Evolutionary conservation across 1,140 invertebrate genomes (phyloP), one percentile per base, ranked within the genome.

Genomic region (Drosophila baimaii): DNA sequence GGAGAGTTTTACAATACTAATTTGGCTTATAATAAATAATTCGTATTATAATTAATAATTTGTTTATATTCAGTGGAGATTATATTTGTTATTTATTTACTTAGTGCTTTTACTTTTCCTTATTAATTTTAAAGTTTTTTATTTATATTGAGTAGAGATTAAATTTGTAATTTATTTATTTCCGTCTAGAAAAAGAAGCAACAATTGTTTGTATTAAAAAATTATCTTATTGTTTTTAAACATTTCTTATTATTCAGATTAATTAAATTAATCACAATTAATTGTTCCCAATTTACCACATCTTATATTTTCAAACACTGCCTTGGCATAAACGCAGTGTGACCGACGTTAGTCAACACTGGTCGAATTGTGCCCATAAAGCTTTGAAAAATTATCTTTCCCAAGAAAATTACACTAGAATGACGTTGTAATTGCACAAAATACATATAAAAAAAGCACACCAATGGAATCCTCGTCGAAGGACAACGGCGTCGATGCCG

Each of bases 401-500:
- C 58, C 25, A 19, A 25, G 12, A 17, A 33, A 63, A 52, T 39
- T 54, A 19, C 12, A n/a, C 13, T 64, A 31, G 15, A 58, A 56
- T 66, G 54, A 52, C 17, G 27, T 6, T 25, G n/a, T 46, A 44
- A 33, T 27, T 54, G 62, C 55, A 57, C 41, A 66, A 58, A 57
- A 37, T n/a, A 23, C 27, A 25, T n/a, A 39, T 1, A 52, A 29
- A 41, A 35, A 25, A 27, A 66, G n/a, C 5, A 35, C 19, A 23
- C 21, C 33, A 8, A 71, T 71, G 68, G 65, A 71, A 27, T 47
- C 68, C 3, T 15, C 31, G 19, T 41, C 49, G 25, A 46, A 70
- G 25, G 39, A 56, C 5, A 25, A 19, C 23, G 17, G 31, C 12
- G 25, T 27, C 4, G 19, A 70, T 9, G 25, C 19, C 8, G n/a